A percentile compares a stretch with the other conserved stretches of the same genome.
phyloP scores from a whole-genome alignment of 2,797 vertebrate genomes.

The Xenops minutus region DNA sequence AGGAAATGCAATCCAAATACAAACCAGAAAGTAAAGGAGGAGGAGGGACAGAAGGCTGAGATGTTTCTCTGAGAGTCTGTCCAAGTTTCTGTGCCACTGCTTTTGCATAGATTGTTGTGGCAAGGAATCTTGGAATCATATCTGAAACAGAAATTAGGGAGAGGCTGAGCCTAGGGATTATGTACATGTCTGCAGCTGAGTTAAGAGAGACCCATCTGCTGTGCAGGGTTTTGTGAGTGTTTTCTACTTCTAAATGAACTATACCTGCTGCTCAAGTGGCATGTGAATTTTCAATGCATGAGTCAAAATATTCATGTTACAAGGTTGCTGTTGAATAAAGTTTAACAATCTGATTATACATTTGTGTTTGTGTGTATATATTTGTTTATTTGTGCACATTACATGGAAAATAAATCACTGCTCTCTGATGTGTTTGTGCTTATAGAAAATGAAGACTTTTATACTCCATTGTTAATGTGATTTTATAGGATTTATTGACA shows the following conservation, averaged over 20 bases:
- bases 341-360: neutral
- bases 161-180: neutral
- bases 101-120: constrained; percentile 7
- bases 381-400: neutral
- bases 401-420: neutral
- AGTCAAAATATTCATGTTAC: neutral
- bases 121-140: constrained; percentile 20
- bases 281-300: neutral
- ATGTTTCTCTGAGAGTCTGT: neutral
- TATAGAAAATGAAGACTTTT: constrained; percentile 8
- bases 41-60: neutral
- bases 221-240: neutral
- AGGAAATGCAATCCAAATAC: neutral
- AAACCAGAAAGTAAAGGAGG: neutral
- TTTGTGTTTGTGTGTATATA: neutral
- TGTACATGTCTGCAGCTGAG: neutral
- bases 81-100: neutral
- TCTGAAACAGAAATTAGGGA: neutral
- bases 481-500: constrained; percentile 5
- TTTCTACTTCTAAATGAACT: constrained; percentile 1
- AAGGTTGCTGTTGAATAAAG: constrained; percentile 12
- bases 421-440: neutral
- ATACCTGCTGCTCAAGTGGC: neutral
- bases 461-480: neutral
- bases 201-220: constrained; percentile 14